Conservation (phyloP, 2,888 invertebrate genomes). For the Aleiodes leptofemur region DNA sequence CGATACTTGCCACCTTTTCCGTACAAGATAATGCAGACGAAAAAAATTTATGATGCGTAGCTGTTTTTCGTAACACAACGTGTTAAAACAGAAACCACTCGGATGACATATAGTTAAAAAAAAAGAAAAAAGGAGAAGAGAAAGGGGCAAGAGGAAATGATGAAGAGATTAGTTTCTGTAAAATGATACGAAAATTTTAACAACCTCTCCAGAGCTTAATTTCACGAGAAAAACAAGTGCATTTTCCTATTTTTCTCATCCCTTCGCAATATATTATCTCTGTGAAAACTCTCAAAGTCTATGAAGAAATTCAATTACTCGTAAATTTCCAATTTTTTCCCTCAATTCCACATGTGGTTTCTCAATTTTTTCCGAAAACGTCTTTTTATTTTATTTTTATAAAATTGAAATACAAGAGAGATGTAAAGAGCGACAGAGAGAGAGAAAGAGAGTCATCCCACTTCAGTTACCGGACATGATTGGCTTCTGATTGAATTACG, state of each 20-base stretch:
- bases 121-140: background rate
- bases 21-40: slow-evolving; percentile 71
- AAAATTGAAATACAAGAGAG: slow-evolving; percentile 40
- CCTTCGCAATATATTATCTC: too few relatives aligned
- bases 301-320: too few relatives aligned
- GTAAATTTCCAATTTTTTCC: background rate
- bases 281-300: too few relatives aligned
- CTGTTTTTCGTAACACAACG: slow-evolving; percentile 31
- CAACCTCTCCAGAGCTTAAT: slow-evolving; percentile 23
- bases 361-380: slow-evolving; percentile 62
- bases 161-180: slow-evolving; percentile 23
- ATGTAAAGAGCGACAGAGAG: slow-evolving; percentile 58
- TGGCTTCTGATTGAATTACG: slow-evolving; percentile 74
- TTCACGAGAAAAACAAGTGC: too few relatives aligned
- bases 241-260: too few relatives aligned
- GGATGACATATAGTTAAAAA: slow-evolving; percentile 20
- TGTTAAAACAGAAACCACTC: slow-evolving; percentile 23
- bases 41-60: slow-evolving; percentile 69
- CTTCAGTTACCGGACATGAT: slow-evolving; percentile 69
- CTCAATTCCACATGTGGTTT: slow-evolving; percentile 46
- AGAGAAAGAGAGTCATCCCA: background rate
- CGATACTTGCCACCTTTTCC: slow-evolving; percentile 70
- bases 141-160: background rate
- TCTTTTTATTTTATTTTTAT: slow-evolving; percentile 12
- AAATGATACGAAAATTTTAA: slow-evolving; percentile 33